Evolutionary conservation across 2,888 invertebrate genomes (phyloP).

Genomic region (Conchocele bisecta): DNA sequence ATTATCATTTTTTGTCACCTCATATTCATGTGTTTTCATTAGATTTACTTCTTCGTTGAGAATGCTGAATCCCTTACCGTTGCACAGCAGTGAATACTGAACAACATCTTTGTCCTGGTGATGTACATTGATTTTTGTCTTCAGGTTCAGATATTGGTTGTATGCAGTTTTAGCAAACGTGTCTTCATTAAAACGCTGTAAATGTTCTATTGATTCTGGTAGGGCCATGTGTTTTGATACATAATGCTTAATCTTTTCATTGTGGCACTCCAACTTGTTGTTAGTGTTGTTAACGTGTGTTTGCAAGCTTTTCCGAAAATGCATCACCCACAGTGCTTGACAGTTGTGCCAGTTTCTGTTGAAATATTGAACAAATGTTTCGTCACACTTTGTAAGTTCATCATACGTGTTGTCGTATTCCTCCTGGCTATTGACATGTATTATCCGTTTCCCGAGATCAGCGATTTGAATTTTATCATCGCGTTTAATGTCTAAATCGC

Average conservation of each 20-base stretch:
- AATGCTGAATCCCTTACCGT: neutral
- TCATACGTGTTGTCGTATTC: neutral
- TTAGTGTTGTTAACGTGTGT: constrained; percentile 6
- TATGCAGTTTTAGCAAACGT: constrained; percentile 3
- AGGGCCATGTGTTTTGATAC: constrained; percentile 3
- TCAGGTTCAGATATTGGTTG: neutral
- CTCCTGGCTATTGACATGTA: neutral
- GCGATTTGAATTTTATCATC: neutral
- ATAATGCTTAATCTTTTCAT: constrained; percentile 3
- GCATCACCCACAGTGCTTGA: constrained; percentile 11
- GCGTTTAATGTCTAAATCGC: neutral
- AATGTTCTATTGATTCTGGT: neutral
- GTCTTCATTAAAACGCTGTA: neutral
- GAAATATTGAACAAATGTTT: neutral
- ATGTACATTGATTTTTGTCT: constrained; percentile 5
- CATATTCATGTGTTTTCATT: neutral
- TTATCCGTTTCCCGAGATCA: neutral
- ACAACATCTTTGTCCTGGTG: constrained; percentile 1
- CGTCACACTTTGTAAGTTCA: neutral
- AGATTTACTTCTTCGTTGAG: neutral
- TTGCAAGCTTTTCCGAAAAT: neutral
- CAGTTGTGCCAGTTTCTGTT: neutral
- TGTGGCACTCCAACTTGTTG: constrained; percentile 6
- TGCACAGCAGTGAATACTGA: constrained; percentile 2
- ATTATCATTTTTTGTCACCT: neutral